Evolutionary conservation across 2,113 vertebrate species (phyloP).

Genomic region (Proterorhinus semilunaris): DNA sequence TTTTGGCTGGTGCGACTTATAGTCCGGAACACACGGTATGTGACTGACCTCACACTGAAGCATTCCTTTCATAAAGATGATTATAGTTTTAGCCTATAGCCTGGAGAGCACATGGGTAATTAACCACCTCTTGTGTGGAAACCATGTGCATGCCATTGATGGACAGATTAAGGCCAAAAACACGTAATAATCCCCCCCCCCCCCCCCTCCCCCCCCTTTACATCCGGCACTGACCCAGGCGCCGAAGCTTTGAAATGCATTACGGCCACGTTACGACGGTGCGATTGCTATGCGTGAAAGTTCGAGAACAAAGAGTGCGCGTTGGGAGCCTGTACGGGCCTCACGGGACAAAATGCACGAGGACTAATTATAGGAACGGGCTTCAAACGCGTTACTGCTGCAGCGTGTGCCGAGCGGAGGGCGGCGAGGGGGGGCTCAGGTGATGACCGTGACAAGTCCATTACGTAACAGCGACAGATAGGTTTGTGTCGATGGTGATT

Average conservation of each 20-base stretch:
- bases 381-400: slow-evolving; percentile 41
- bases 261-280: not conserved
- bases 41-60: slow-evolving; percentile 13
- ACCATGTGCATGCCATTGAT: slow-evolving; percentile 44
- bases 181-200: slow-evolving; percentile 7
- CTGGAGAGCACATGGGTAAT: slow-evolving; percentile 46
- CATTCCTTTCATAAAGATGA: slow-evolving; percentile 23
- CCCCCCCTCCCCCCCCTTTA: not conserved
- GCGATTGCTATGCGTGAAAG: slow-evolving; percentile 19
- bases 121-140: slow-evolving; percentile 24
- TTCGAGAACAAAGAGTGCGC: slow-evolving; percentile 35
- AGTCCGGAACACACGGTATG: too few species aligned
- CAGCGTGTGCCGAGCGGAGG: slow-evolving; percentile 18
- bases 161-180: slow-evolving; percentile 34
- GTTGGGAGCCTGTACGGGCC: slow-evolving; percentile 31
- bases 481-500: too few species aligned
- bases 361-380: slow-evolving; percentile 52
- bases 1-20: too few species aligned
- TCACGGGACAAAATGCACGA: slow-evolving; percentile 24
- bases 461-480: not conserved
- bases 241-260: not conserved
- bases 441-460: not conserved
- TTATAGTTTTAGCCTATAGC: slow-evolving; percentile 37
- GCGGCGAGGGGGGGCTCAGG: slow-evolving; percentile 25
- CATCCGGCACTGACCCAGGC: not conserved